A percentile compares a stretch with the other conserved stretches of the same genome.
Evolutionary conservation across 2,113 vertebrate genomes (phyloP).

Genomic region (Austrofundulus limnaeus): DNA sequence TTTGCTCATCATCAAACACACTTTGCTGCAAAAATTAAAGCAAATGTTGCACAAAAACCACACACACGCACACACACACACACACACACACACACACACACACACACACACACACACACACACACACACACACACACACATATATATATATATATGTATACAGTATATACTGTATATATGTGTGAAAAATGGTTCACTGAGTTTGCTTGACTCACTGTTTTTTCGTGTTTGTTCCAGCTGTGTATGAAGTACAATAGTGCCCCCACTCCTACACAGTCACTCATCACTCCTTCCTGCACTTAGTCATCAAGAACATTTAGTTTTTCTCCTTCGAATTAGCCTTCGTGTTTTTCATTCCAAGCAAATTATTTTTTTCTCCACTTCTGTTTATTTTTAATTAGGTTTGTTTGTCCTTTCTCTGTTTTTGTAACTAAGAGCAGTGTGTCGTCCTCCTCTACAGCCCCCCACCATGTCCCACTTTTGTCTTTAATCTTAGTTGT

Average conservation of each 20-base stretch:
- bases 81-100: too few relatives aligned
- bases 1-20: too few relatives aligned
- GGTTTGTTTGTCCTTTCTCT: not conserved
- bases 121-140: too few relatives aligned
- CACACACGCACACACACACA: too few relatives aligned
- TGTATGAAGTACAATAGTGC: slow-evolving; percentile 47
- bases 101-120: too few relatives aligned
- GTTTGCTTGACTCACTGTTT: slow-evolving; percentile 4
- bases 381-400: not conserved
- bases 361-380: not conserved
- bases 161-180: too few relatives aligned
- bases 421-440: not conserved
- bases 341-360: not conserved
- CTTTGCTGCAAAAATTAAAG: too few relatives aligned
- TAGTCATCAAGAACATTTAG: slow-evolving; percentile 26
- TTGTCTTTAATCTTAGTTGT: not conserved
- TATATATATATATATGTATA: too few relatives aligned
- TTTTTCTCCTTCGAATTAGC: not conserved
- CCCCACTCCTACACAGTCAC: slow-evolving; percentile 40
- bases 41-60: too few relatives aligned
- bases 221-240: not conserved
- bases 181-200: too few relatives aligned
- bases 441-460: not conserved
- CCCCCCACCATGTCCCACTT: not conserved
- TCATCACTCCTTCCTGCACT: not conserved